phyloP scores from a whole-genome alignment of 2,113 vertebrate species.

The Proterorhinus semilunaris region DNA sequence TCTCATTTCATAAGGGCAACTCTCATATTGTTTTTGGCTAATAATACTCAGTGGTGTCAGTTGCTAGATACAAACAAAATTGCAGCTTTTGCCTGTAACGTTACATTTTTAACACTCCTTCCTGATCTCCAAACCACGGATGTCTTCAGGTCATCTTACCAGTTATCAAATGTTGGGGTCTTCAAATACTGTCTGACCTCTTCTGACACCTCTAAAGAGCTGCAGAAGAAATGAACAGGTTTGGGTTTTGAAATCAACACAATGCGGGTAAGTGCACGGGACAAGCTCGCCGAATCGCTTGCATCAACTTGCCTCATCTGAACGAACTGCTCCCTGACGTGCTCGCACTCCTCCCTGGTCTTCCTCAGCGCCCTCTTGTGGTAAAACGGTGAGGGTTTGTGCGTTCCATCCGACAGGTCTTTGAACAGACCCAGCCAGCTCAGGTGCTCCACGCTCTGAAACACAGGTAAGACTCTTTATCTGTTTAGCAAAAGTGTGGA shows the following conservation, averaged over 20 bases:
- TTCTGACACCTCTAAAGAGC: conserved; percentile 77
- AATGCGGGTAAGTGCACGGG: neutral
- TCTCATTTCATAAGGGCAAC: too few species aligned
- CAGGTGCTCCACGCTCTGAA: conserved; percentile 78
- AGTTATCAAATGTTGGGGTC: conserved; percentile 81
- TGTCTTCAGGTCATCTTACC: conserved; percentile 54
- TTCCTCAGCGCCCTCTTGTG: conserved; percentile 76
- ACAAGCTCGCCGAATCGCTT: neutral
- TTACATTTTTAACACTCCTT: too few species aligned
- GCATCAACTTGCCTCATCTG: conserved; percentile 71
- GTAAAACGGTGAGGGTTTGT: conserved; percentile 79
- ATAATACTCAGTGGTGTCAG: too few species aligned
- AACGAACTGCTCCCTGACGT: conserved; percentile 73
- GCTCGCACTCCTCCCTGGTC: conserved; percentile 76
- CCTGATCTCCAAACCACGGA: too few species aligned
- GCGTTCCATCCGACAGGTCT: conserved; percentile 71
- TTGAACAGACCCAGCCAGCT: conserved; percentile 82
- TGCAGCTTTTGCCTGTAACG: too few species aligned
- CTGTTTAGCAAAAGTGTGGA: too few species aligned
- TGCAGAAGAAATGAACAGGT: conserved; percentile 34
- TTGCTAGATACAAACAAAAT: too few species aligned
- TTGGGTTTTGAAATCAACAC: neutral
- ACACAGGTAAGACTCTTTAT: neutral
- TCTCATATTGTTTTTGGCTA: too few species aligned
- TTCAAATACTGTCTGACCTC: conserved; percentile 79